phyloP scores from a whole-genome alignment of 2,797 vertebrate species.

The Sebastes glaucus region DNA sequence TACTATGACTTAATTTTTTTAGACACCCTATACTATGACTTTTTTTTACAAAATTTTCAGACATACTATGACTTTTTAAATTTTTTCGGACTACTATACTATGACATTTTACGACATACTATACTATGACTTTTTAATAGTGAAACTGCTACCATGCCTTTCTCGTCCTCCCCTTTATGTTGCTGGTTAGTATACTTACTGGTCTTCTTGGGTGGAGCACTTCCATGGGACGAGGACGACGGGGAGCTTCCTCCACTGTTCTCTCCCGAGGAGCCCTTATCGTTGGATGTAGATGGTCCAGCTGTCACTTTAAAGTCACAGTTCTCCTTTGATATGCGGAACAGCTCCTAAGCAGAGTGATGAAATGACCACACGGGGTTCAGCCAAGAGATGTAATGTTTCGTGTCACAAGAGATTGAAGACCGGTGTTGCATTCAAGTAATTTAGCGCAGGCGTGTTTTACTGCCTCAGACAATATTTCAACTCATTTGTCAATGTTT shows the following conservation, averaged over 20 bases:
- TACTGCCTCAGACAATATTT: slow-evolving; percentile 9
- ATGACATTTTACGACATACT: too few species aligned
- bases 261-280: slow-evolving; percentile 86
- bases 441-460: slow-evolving; percentile 18
- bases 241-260: slow-evolving; percentile 88
- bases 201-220: slow-evolving; percentile 62
- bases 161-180: too few species aligned
- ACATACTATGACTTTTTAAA: too few species aligned
- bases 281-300: slow-evolving; percentile 65
- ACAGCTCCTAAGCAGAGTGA: slow-evolving; percentile 86
- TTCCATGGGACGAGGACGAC: slow-evolving; percentile 69
- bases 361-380: slow-evolving; percentile 3
- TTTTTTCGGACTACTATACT: too few species aligned
- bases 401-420: slow-evolving; percentile 9
- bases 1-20: too few species aligned
- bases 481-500: slow-evolving; percentile 3
- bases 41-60: too few species aligned
- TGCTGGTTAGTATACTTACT: slow-evolving; percentile 57
- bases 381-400: background rate
- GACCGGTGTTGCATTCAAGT: background rate
- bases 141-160: too few species aligned
- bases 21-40: too few species aligned
- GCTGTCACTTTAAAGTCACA: slow-evolving; percentile 86
- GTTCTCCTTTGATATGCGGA: slow-evolving; percentile 93
- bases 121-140: too few species aligned